Percentiles rank a stretch among this genome's conserved stretches.
phyloP scores from a whole-genome alignment of 2,888 invertebrate species.

The Spisula solida region DNA sequence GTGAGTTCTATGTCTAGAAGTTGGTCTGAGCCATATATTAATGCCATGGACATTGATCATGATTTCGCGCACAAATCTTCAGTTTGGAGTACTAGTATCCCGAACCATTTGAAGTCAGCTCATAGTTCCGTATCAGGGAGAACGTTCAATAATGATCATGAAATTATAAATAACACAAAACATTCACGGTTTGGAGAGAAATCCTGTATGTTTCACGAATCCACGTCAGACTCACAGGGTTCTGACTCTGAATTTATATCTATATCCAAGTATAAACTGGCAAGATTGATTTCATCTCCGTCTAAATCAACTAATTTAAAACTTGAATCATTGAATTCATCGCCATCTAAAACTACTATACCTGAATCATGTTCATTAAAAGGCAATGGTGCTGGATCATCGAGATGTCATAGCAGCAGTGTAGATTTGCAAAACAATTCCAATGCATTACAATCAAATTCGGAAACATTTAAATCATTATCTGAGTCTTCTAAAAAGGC shows the following conservation, averaged over 20 bases:
- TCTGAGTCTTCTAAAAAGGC: not conserved
- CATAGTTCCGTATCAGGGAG: not conserved
- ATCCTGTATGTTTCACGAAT: not conserved
- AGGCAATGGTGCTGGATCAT: not conserved
- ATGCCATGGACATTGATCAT: not conserved
- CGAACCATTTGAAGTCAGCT: not conserved
- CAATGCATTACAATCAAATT: not conserved
- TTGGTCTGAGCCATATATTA: not conserved
- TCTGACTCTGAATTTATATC: slow-evolving; percentile 4
- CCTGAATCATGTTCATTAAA: not conserved
- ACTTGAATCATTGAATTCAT: not conserved
- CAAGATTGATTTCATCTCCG: slow-evolving; percentile 5
- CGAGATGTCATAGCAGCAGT: not conserved
- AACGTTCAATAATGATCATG: not conserved
- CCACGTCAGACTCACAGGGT: not conserved
- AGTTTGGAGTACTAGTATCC: not conserved
- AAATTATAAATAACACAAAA: not conserved
- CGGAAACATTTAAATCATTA: not conserved
- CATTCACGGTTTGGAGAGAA: not conserved
- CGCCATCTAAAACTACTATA: not conserved
- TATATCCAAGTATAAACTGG: slow-evolving; percentile 26
- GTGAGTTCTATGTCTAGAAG: not conserved
- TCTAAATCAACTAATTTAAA: not conserved
- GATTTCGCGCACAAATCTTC: not conserved
- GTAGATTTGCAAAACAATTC: not conserved